phyloP scores from a whole-genome alignment of 2,888 invertebrate genomes.

The Thelaira solivaga region DNA sequence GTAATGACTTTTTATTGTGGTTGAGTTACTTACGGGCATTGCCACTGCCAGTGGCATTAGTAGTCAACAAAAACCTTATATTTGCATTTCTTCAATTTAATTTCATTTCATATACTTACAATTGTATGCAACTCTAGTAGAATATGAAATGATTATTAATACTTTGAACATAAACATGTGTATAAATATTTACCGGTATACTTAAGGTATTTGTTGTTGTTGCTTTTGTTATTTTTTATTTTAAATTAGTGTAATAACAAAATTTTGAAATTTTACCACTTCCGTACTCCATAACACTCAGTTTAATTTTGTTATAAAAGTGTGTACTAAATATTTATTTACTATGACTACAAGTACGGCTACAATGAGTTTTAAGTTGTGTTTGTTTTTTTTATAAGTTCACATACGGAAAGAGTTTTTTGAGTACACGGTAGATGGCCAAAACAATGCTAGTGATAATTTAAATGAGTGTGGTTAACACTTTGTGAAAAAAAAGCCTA shows the following conservation, averaged over 20 bases:
- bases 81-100: constrained; percentile 11
- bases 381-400: neutral
- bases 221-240: constrained; percentile 3
- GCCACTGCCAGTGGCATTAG: no score
- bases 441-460: constrained; percentile 13
- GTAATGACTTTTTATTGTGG: constrained; percentile 36
- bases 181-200: constrained; percentile 18
- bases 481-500: no score
- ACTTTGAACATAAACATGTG: neutral
- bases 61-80: constrained; percentile 5
- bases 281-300: constrained; percentile 25
- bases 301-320: constrained; percentile 9
- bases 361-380: neutral
- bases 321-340: constrained; percentile 2
- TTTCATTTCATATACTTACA: neutral
- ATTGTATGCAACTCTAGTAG: neutral
- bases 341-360: no score
- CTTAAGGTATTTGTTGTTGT: constrained; percentile 4
- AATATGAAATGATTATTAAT: neutral
- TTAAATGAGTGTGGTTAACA: no score
- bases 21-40: constrained; percentile 2
- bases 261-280: constrained; percentile 39
- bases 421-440: neutral
- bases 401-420: neutral
- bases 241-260: constrained; percentile 42